Base-by-base conservation (phyloP, 2,888 invertebrate species). In the Drosophila trichaetosa region DNA sequence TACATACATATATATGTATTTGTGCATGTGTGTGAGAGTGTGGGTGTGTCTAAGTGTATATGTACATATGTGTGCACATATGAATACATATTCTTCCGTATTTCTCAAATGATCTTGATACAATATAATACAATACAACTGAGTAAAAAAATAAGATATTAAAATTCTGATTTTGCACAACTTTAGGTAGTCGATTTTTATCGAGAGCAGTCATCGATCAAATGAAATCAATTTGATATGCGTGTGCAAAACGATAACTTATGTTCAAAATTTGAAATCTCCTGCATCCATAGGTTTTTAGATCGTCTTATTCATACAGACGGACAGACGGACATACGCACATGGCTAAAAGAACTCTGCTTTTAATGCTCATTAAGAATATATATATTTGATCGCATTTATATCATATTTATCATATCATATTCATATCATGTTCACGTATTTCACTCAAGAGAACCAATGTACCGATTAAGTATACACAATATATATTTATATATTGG, bases 1-100 rank as follows among this genome's bases (percentile, higher is more conserved):
- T 10, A 2, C 10, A 40, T 10, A n/a, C n/a, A n/a, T 0, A 7
- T 18, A 38, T 4, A 5, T 27, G 0, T 4, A 1, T 8, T 1
- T 38, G 8, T 8, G 18, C 18, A 18, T 0, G 42, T 21, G 21
- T 42, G 11, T 42, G 13, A 13, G 3, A 3, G 42, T 16, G 46
- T 13, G 13, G 7, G 46, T 46, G 7, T 46, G 13, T 7, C 1
- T 21, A 40, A 2, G 5, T 11, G 40, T 42, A 0, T 4, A 38
- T 8, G 8, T 18, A 24, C 24, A 24, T 24, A 38, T 18, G 8
- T 18, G 18, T 8, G 34, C 11, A 0, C 21, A 21, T 11, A 0
- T 21, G 21, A 11, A 5, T 1, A 24, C 2, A 24, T 46, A 2
- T 24, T 16, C 16, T 24, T 46, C 7, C 21, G 46, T 24, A 24